These are phyloP conservation scores for Leptinotarsa peninsularis DNA, from an alignment of 2,888 invertebrate genomes.

Conservation along the genomic window DNA sequence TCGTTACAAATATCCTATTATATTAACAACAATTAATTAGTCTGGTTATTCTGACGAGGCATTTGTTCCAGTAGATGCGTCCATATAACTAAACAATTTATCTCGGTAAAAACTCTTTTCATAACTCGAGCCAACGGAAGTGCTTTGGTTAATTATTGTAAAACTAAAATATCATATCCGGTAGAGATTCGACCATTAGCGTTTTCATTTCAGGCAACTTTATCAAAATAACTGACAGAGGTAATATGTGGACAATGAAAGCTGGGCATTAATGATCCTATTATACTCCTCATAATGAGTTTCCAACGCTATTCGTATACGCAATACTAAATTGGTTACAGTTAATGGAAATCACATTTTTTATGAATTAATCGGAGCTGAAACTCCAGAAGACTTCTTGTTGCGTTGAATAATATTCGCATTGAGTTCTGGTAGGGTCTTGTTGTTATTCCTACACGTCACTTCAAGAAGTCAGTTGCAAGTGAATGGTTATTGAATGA, in stretches of 20 bases:
- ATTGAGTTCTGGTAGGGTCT: not conserved
- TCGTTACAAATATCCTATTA: constrained; percentile 14
- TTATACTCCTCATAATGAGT: constrained; percentile 9
- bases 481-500: too few relatives aligned
- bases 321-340: constrained; percentile 29
- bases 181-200: constrained; percentile 50
- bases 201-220: constrained; percentile 47
- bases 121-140: constrained; percentile 51
- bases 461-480: too few relatives aligned
- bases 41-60: constrained; percentile 6
- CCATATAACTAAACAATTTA: constrained; percentile 49
- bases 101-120: constrained; percentile 48
- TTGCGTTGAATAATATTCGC: not conserved
- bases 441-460: too few relatives aligned
- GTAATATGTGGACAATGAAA: constrained; percentile 16
- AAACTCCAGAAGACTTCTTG: not conserved
- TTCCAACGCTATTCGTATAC: not conserved
- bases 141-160: constrained; percentile 55
- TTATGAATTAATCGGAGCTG: not conserved
- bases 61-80: constrained; percentile 47
- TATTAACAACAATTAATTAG: constrained; percentile 15
- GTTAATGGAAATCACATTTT: constrained; percentile 15
- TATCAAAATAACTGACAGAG: constrained; percentile 26
- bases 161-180: constrained; percentile 61
- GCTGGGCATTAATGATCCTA: constrained; percentile 2